A percentile compares a stretch with the other conserved stretches of the same genome.
These are phyloP conservation scores for Nephrotoma flavescens DNA, from an alignment of 2,888 invertebrate genomes.

Conservation along the genomic window DNA sequence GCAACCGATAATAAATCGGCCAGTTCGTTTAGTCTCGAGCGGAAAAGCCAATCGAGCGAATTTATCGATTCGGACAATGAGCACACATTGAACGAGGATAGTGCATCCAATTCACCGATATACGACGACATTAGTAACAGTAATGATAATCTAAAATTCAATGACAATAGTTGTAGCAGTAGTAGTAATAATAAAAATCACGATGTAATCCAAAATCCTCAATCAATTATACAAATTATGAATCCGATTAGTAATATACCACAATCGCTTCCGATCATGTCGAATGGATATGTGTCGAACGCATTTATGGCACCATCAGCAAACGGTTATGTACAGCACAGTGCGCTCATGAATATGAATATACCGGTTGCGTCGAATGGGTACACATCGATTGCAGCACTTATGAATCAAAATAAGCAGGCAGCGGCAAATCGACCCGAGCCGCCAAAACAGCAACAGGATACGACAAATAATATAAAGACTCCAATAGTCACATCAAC, in stretches of 20 bases:
- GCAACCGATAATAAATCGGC: slow-evolving; percentile 1
- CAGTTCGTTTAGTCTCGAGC: neutral
- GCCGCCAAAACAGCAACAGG: neutral
- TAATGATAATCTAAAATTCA: neutral
- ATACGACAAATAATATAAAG: neutral
- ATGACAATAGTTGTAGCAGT: neutral
- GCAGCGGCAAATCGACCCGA: neutral
- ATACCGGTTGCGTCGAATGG: neutral
- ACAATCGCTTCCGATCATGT: neutral
- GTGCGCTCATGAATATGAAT: neutral
- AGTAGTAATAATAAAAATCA: neutral
- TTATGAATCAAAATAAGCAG: neutral
- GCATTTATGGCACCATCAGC: neutral
- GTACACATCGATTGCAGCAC: neutral
- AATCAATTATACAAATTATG: neutral
- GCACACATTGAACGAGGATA: neutral
- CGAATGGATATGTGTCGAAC: neutral
- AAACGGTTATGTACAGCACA: slow-evolving; percentile 8
- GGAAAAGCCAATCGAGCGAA: neutral
- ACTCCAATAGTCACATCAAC: neutral
- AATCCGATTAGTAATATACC: neutral
- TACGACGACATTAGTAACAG: neutral
- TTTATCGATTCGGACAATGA: slow-evolving; percentile 1
- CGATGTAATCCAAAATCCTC: neutral
- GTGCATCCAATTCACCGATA: neutral